Evolutionary conservation across 2,888 invertebrate species (phyloP), one percentile per base, ranked within the genome.

Genomic region (Halocaridina rubra): DNA sequence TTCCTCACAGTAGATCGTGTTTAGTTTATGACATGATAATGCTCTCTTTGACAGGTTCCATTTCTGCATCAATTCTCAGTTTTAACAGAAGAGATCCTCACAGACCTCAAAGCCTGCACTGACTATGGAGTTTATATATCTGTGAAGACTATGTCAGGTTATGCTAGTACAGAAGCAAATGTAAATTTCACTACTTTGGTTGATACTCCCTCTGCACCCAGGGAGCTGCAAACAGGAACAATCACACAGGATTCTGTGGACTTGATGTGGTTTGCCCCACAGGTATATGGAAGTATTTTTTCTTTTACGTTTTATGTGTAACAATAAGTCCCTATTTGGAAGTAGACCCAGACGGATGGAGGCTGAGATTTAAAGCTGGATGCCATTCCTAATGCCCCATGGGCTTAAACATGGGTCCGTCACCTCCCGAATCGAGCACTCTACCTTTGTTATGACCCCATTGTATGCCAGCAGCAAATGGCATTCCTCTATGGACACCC

Each of bases 181-280:
- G 0, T 3, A n/a, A 75, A 32, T 22, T 81, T 81, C 61, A 81
- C 67, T 10, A 75, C 81, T 24, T 33, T 13, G 5, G 81, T 75
- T 27, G 81, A 64, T 22, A 67, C 53, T 5, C 75, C 81, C 32
- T 81, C 81, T 13, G 76, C 69, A 7, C 81, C 81, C 8, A 75
- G 67, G 16, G 76, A 16, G 19, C 24, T 81, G 33, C 39, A 39
- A 13, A 33, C 61, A 29, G 30, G 30, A 4, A 24, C 30, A 3
- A 27, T 32, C 0, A 24, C 76, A n/a, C 29, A 32, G 13, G 32
- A 27, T n/a, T 64, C 67, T 8, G 33, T 81, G 8, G 8, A 30
- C 16, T 29, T 81, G 27, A 53, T 32, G n/a, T 81, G 81, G 81
- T 76, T 75, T 16, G 30, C 30, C 13, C 81, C 81, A 13, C 46